Percentiles rank a stretch among this genome's conserved stretches.
Evolutionary conservation across 1,140 invertebrate genomes (phyloP).

Genomic region (Dendroctonus ponderosae): DNA sequence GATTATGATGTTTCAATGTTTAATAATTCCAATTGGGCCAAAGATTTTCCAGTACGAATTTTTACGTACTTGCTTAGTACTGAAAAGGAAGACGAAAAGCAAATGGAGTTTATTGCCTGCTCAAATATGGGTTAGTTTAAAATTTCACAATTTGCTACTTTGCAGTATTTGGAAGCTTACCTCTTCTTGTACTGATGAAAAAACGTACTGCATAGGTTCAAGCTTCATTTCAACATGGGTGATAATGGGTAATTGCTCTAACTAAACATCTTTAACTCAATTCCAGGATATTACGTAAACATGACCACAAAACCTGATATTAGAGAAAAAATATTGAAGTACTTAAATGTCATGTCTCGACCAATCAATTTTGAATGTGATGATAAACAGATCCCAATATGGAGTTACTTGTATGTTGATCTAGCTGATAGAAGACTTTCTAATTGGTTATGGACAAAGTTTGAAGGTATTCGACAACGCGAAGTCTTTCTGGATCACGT

Average conservation of each 20-base stretch:
- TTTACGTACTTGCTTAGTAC: slow-evolving; percentile 97
- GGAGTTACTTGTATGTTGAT: slow-evolving; percentile 92
- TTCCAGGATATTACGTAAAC: slow-evolving; percentile 87
- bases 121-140: slow-evolving; percentile 70
- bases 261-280: neutral
- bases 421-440: slow-evolving; percentile 84
- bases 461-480: slow-evolving; percentile 74
- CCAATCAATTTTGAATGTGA: slow-evolving; percentile 77
- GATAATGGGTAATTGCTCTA: no score
- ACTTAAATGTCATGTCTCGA: slow-evolving; percentile 86
- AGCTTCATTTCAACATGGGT: no score
- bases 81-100: slow-evolving; percentile 75
- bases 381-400: slow-evolving; percentile 76
- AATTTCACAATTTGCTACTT: no score
- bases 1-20: slow-evolving; percentile 84
- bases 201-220: no score
- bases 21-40: slow-evolving; percentile 86
- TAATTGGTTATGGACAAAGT: slow-evolving; percentile 83
- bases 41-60: slow-evolving; percentile 81
- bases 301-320: slow-evolving; percentile 91
- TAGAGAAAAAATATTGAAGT: slow-evolving; percentile 88
- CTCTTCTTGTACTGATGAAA: no score
- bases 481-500: slow-evolving; percentile 65
- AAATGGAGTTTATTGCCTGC: slow-evolving; percentile 97
- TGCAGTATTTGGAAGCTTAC: no score